These are phyloP conservation scores for Chromis chromis DNA, from an alignment of 2,797 vertebrate species.

Conservation along the genomic window DNA sequence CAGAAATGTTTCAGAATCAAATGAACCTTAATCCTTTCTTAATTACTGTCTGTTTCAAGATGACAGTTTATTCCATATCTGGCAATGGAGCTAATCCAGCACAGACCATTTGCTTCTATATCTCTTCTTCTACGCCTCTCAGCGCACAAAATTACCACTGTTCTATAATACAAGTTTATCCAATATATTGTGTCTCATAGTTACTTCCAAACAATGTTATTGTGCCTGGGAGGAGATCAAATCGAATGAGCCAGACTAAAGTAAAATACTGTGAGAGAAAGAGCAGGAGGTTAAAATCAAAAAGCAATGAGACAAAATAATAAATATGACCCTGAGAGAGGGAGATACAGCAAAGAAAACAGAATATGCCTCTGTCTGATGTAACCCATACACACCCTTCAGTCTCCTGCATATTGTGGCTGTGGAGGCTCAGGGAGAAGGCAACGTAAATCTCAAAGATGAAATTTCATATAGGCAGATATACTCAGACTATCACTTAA, in stretches of 20 bases:
- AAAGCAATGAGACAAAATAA: conserved; percentile 47
- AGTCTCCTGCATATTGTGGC: conserved; percentile 47
- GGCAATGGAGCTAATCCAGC: conserved; percentile 1
- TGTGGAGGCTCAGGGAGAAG: conserved; percentile 41
- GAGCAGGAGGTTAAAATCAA: conserved; percentile 34
- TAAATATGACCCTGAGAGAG: conserved; percentile 29
- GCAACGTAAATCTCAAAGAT: conserved; percentile 45
- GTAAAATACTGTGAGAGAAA: conserved; percentile 37
- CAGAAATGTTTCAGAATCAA: conserved; percentile 1
- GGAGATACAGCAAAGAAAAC: conserved; percentile 30
- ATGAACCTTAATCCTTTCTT: conserved; percentile 1
- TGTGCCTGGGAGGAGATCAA: conserved; percentile 28
- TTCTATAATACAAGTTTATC: conserved; percentile 19
- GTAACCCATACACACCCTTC: conserved; percentile 19
- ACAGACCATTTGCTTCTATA: conserved; percentile 1
- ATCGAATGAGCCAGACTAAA: conserved; percentile 32
- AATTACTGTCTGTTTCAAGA: conserved; percentile 15
- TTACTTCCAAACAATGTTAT: conserved; percentile 20
- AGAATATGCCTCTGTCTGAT: conserved; percentile 20
- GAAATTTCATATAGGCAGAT: conserved; percentile 50
- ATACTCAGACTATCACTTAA: conserved; percentile 58
- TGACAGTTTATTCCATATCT: not conserved
- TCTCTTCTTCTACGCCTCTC: conserved; percentile 8
- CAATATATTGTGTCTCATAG: not conserved
- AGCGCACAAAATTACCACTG: conserved; percentile 20